Conservation (phyloP, 2,888 invertebrate species). For the Aporophyla lueneburgensis region DNA sequence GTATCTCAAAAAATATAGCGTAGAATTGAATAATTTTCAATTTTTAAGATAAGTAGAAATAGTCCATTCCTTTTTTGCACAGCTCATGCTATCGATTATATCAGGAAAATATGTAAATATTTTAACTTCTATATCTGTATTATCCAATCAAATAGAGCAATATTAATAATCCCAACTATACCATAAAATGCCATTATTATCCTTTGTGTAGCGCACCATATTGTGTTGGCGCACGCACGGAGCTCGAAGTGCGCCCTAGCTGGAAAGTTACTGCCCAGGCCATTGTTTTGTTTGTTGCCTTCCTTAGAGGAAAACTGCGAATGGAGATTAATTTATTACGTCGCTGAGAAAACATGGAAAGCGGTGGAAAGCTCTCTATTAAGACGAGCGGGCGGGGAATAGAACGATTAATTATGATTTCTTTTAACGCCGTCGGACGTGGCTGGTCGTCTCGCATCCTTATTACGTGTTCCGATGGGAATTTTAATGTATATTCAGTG, state of each 20-base stretch:
- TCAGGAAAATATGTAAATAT: neutral
- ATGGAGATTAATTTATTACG: conserved; percentile 90
- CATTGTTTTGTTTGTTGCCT: conserved; percentile 82
- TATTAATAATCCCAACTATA: conserved; percentile 27
- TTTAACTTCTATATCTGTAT: neutral
- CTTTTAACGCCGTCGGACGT: conserved; percentile 85
- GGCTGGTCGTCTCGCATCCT: conserved; percentile 69
- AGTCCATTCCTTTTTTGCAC: too few relatives aligned
- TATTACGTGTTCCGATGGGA: conserved; percentile 76
- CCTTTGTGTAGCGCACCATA: conserved; percentile 16
- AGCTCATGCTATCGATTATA: neutral
- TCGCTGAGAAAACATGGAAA: conserved; percentile 88
- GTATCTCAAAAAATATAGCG: neutral
- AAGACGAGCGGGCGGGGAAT: conserved; percentile 85
- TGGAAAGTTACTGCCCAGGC: conserved; percentile 76
- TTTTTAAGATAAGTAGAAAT: neutral
- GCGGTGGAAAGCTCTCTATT: conserved; percentile 87
- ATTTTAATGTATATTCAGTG: conserved; percentile 59
- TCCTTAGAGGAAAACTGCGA: conserved; percentile 77
- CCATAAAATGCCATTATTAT: conserved; percentile 36
- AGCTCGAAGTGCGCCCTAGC: conserved; percentile 52
- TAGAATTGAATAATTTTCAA: neutral
- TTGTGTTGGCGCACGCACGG: conserved; percentile 62
- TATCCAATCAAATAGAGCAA: conserved; percentile 27
- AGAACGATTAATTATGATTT: conserved; percentile 89